Conservation (phyloP, 2,888 invertebrate genomes). For the Orthosia cruda region DNA sequence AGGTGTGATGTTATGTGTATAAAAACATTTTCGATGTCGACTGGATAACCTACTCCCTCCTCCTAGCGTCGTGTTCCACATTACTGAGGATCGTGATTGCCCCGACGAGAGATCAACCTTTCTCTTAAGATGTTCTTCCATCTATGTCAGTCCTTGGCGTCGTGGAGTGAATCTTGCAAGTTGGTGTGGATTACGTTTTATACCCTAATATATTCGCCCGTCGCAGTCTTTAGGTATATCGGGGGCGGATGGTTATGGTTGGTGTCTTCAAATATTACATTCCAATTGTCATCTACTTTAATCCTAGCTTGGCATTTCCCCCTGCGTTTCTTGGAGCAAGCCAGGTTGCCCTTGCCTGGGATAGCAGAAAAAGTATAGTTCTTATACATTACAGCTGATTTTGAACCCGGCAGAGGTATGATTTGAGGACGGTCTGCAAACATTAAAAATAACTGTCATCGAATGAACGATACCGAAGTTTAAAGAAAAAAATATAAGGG, state of each 20-base stretch:
- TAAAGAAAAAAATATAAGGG: no score
- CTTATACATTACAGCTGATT: constrained; percentile 46
- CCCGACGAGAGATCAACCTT: no score
- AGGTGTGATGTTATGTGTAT: no score
- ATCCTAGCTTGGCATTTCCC: constrained; percentile 57
- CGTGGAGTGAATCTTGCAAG: no score
- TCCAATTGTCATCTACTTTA: constrained; percentile 40
- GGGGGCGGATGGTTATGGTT: constrained; percentile 63
- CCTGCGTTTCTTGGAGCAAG: constrained; percentile 55
- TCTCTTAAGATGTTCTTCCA: no score
- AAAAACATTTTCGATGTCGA: neutral
- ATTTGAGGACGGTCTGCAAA: constrained; percentile 16
- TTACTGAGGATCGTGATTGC: no score
- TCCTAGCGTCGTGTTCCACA: no score
- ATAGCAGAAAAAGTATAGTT: constrained; percentile 49
- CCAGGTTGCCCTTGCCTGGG: constrained; percentile 34
- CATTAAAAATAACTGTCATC: neutral
- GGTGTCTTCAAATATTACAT: constrained; percentile 31
- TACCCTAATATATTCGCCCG: constrained; percentile 32
- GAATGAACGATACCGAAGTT: neutral
- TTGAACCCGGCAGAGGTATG: constrained; percentile 26
- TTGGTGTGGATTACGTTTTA: neutral
- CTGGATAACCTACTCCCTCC: neutral
- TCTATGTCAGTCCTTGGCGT: no score
- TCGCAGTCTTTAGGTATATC: constrained; percentile 23